phyloP scores from a whole-genome alignment of 92 coral and sea anemone species.

The Chrysogorgia sp. region DNA sequence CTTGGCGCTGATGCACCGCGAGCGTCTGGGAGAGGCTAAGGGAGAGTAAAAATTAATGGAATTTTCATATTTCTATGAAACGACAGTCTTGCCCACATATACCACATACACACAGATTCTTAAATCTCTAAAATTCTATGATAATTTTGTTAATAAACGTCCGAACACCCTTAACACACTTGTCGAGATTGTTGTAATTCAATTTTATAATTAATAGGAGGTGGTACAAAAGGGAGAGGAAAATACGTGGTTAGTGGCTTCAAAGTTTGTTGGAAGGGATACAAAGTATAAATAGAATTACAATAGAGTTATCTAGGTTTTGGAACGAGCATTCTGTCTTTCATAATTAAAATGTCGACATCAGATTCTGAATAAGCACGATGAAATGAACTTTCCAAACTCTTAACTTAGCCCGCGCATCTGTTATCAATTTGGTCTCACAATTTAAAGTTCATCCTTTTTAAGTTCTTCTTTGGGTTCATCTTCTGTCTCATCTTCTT shows the following conservation, averaged over 20 bases:
- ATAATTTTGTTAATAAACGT: no score
- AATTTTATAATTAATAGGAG: slow-evolving; percentile 30
- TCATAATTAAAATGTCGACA: not conserved
- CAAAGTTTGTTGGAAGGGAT: not conserved
- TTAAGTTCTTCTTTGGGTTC: no score
- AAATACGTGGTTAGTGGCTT: not conserved
- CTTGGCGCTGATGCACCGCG: no score
- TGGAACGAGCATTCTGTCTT: not conserved
- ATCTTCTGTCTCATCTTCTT: slow-evolving; percentile 59
- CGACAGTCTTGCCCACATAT: no score
- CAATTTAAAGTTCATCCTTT: slow-evolving; percentile 27
- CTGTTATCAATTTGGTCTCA: not conserved
- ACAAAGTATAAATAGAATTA: slow-evolving; percentile 22
- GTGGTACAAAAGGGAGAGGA: slow-evolving; percentile 29
- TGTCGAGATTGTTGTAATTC: not conserved
- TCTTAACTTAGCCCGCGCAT: not conserved
- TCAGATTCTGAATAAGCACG: not conserved
- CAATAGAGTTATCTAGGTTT: not conserved
- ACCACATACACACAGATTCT: no score
- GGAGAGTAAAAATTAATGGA: no score
- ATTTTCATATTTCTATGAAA: no score
- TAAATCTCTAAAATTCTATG: no score
- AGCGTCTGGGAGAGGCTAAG: no score
- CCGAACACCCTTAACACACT: no score
- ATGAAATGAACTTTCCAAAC: not conserved